Evolutionary conservation across 2,797 vertebrate genomes (phyloP), one percentile per base, ranked within the genome.

Genomic region (Argentina silus): DNA sequence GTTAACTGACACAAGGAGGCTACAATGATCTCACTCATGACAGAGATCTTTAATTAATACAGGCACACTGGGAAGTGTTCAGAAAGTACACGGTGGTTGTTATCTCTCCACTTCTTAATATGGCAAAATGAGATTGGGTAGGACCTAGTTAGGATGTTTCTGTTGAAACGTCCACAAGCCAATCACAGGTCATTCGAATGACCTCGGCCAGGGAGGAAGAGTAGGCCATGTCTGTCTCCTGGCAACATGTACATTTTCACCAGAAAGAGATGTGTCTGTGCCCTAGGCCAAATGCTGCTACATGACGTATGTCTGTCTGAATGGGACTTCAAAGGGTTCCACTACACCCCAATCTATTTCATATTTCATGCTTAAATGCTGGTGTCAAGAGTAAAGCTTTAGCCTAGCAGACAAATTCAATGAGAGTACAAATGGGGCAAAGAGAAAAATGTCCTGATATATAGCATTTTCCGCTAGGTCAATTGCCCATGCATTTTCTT

Each of bases 1-100:
- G 55, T 57, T 69, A 72, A 47, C 60, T 85, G 81, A 87, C 81
- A 86, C 83, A 85, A 84, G 80, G 79, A 67, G 82, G 81, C 76
- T 80, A 74, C 55, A 55, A 48, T 17, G 57, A 27, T 70, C 48
- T 73, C 69, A 77, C 57, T 79, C 73, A 63, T 43, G 68, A 84
- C 66, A 76, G 72, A 59, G 59, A 76, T 36, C 36, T 73, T 77
- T 76, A 83, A 84, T 85, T 76, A 86, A 78, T 73, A n/a, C n/a
- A n/a, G n/a, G n/a, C n/a, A 76, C 62, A 80, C 53, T 47, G 27
- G 27, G 27, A 36, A 4, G 27, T 1, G 2, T 36, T 36, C 27
- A 36, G 27, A 36, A 36, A 36, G 27, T 4, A 36, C 27, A 36
- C 27, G 27, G 27, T 4, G 27, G 27, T 36, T 36, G 2, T 36